Base-by-base conservation (phyloP, 2,113 vertebrate species). In the Bos javanicus region DNA sequence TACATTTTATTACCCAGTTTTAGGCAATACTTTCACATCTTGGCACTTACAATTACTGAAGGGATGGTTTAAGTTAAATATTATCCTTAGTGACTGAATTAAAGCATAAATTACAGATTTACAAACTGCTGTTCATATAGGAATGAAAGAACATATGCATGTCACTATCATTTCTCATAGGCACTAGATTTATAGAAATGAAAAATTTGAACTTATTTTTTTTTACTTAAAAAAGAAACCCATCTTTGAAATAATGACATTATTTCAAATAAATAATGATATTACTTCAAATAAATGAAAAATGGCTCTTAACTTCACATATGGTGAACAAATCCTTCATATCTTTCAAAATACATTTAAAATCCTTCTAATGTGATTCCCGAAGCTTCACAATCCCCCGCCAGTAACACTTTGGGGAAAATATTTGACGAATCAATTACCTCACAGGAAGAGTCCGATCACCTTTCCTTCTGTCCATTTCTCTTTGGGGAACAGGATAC, bases 381-480 rank as follows among this genome's bases (percentile, higher is more conserved):
- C 1, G n/a, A 36, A 97, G 60, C 11, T 64, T 62, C 39, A 91
- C 5, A 89, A 71, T 54, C 30, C 50, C 39, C 56, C 56, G 33
- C n/a, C 36, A 90, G 9, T 64, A 93, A 95, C 56, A 83, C 28
- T 17, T 76, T 1, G 54, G 50, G 36, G n/a, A 91, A 93, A 86
- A 74, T 3, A 16, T 95, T 10, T 87, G 87, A 94, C 9, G n/a
- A 90, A 23, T 54, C 7, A 94, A 7, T 92, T 98, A 99, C 99
- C 99, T 99, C 97, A 99, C 99, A 56, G 99, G 99, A 97, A 99
- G 99, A 0, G 99, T 99, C 94, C 99, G 98, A 99, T 99, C 99
- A 97, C 99, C 99, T 99, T 99, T 99, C 98, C 99, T 99, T 87
- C 99, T 99, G 98, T 99, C 99, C 99, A 99, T 99, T 99, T 99